Base-by-base conservation (phyloP, 2,888 invertebrate species). In the Lagria hirta region DNA sequence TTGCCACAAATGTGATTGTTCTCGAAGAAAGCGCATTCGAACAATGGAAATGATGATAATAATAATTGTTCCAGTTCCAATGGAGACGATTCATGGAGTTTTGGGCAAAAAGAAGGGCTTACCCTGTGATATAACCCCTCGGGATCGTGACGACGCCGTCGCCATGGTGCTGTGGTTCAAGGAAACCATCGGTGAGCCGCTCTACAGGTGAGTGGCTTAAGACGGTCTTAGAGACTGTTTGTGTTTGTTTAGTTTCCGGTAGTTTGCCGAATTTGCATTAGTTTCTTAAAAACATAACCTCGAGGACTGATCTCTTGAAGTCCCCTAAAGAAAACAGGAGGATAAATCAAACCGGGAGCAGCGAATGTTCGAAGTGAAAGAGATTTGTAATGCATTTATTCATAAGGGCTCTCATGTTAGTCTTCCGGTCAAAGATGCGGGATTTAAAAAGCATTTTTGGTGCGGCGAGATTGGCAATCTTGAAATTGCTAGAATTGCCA, bases 141-240 rank as follows among this genome's bases (percentile, higher is more conserved):
- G 82, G 52, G 83, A 86, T 61, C 77, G 83, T 37, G 83, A 88
- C 62, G 90, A 90, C 71, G 82, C 84, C 14, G 88, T 90, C 37
- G 86, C 84, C 63, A 88, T 90, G 88, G 90, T 91, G 54, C 78
- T 91, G 20, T 91, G 91, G 91, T 91, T 89, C 73, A 88, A 88
- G 64, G 89, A 88, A 69, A 82, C 84, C 22, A 86, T 84, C 55
- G 84, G 84, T 17, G 88, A 89, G 64, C 90, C 90, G 14, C 75
- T 91, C 49, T 91, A 89, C 75, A 90, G 88, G 91, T 91, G 71
- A 74, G 49, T 49, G 24, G 13, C 21, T 30, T 27, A 26, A 12
- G 6, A n/a, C n/a, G n/a, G n/a, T n/a, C n/a, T n/a, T n/a, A n/a
- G n/a, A n/a, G n/a, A n/a, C n/a, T n/a, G n/a, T n/a, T n/a, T n/a